These are phyloP conservation scores for Neoscelio sp. DNA, from an alignment of 2,888 invertebrate species.

Conservation along the genomic window DNA sequence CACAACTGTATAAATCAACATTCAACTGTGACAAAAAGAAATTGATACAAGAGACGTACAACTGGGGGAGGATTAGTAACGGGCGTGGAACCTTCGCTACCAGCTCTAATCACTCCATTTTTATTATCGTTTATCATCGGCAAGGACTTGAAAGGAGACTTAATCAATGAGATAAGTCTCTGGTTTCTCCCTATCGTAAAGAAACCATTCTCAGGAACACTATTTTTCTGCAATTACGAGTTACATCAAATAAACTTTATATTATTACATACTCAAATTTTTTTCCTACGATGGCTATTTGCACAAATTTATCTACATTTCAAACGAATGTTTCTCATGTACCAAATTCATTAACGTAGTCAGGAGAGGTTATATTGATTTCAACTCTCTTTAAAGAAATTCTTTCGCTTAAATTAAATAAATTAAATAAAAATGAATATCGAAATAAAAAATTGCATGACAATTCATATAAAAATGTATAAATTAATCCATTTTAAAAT, in stretches of 20 bases:
- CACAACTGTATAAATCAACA: constrained; percentile 7
- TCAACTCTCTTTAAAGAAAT: too few relatives aligned
- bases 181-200: constrained; percentile 81
- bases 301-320: too few relatives aligned
- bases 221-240: constrained; percentile 79
- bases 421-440: too few relatives aligned
- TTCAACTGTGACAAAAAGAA: constrained; percentile 24
- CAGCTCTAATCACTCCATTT: constrained; percentile 79
- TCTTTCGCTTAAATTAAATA: too few relatives aligned
- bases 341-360: too few relatives aligned
- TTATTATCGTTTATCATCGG: constrained; percentile 79
- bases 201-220: constrained; percentile 79
- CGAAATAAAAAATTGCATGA: too few relatives aligned
- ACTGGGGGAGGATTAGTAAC: constrained; percentile 76
- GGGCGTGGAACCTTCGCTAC: constrained; percentile 78
- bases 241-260: constrained; percentile 14
- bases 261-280: too few relatives aligned
- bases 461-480: too few relatives aligned
- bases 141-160: constrained; percentile 80
- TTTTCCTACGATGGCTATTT: too few relatives aligned
- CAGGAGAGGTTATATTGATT: too few relatives aligned
- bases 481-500: too few relatives aligned
- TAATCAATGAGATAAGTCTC: constrained; percentile 79
- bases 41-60: constrained; percentile 76
- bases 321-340: too few relatives aligned